Conservation (phyloP, 1,140 invertebrate genomes). For the Octopus sinensis region DNA sequence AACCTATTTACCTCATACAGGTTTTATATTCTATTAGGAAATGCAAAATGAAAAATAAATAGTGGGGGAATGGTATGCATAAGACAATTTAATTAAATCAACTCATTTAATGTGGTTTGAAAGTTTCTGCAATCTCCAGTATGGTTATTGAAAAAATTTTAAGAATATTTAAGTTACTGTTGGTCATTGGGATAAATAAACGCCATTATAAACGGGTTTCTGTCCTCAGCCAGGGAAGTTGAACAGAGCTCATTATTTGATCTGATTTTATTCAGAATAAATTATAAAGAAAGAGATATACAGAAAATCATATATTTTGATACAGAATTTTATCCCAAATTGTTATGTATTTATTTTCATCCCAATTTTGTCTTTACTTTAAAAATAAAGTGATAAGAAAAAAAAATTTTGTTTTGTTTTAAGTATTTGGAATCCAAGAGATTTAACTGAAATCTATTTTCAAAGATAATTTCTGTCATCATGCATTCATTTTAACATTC, state of each 20-base stretch:
- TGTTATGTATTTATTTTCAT: too few species aligned
- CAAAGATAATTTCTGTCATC: too few species aligned
- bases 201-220: not conserved
- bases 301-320: not conserved
- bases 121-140: not conserved
- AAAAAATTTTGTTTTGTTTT: too few species aligned
- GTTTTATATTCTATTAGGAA: not conserved
- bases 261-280: not conserved
- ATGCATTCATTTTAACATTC: too few species aligned
- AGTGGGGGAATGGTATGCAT: not conserved
- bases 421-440: too few species aligned
- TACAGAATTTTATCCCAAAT: not conserved
- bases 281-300: not conserved
- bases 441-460: too few species aligned
- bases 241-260: constrained; percentile 6
- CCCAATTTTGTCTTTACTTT: too few species aligned
- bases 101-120: not conserved
- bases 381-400: too few species aligned
- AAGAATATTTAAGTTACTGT: too few species aligned
- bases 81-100: not conserved
- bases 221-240: constrained; percentile 1
- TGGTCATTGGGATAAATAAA: not conserved
- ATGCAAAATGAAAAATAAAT: not conserved
- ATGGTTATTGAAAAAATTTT: too few species aligned
- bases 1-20: too few species aligned